A percentile compares a stretch with the other conserved stretches of the same genome.
phyloP scores from a whole-genome alignment of 2,888 invertebrate genomes.

The Schizaphis graminum region DNA sequence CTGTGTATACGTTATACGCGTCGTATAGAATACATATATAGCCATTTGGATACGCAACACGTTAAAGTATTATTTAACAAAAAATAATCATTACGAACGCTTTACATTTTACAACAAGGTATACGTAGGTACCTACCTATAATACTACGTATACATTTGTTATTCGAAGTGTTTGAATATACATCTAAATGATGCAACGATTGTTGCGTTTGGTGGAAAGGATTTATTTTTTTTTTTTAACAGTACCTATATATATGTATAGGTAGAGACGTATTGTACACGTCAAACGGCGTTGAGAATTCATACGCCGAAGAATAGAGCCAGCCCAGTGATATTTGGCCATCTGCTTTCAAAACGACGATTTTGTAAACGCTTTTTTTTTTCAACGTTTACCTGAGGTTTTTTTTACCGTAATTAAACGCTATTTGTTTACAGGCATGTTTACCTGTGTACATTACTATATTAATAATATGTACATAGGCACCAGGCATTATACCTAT shows the following conservation, averaged over 20 bases:
- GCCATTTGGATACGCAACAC: neutral
- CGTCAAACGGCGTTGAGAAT: neutral
- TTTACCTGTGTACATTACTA: neutral
- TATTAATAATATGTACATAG: neutral
- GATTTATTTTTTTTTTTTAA: neutral
- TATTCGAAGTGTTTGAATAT: neutral
- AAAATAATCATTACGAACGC: neutral
- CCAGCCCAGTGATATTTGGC: conserved; percentile 2
- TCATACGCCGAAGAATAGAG: neutral
- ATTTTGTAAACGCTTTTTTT: neutral
- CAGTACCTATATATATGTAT: neutral
- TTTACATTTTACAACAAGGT: neutral
- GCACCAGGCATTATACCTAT: neutral
- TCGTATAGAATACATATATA: no score
- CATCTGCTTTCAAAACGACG: conserved; percentile 30
- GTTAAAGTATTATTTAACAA: neutral
- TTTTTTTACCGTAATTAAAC: conserved; percentile 57
- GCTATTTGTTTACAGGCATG: conserved; percentile 18
- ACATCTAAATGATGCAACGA: neutral
- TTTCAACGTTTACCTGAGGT: neutral
- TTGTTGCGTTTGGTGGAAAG: neutral
- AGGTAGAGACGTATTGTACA: neutral
- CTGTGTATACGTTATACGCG: neutral
- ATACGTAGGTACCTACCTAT: neutral
- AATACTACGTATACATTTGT: neutral